Percentiles rank a stretch among this genome's conserved stretches.
These are phyloP conservation scores for Macaca fascicularis DNA, from an alignment of 2,113 vertebrate species.

Conservation along the genomic window DNA sequence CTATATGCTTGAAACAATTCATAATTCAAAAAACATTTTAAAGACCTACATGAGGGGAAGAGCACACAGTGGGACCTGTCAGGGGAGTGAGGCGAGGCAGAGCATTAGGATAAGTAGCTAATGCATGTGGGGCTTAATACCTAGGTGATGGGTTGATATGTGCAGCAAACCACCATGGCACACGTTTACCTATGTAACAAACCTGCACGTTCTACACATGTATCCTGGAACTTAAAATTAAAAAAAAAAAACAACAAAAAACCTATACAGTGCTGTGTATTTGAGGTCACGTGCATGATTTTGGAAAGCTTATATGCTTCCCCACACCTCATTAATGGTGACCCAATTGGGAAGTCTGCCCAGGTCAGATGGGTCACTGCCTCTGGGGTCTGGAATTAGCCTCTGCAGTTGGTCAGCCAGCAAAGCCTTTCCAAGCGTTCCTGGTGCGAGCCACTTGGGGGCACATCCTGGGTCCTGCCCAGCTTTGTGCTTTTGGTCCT, in stretches of 20 bases:
- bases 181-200: too few relatives aligned
- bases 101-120: too few relatives aligned
- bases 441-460: accelerated
- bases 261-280: accelerated
- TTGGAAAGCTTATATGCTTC: background rate
- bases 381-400: background rate
- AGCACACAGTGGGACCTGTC: too few relatives aligned
- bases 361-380: background rate
- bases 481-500: background rate
- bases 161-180: too few relatives aligned
- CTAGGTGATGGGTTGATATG: too few relatives aligned
- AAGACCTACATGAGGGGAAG: background rate
- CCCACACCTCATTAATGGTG: background rate
- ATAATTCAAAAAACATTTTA: background rate
- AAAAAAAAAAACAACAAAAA: too few relatives aligned
- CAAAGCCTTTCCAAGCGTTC: background rate
- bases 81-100: too few relatives aligned
- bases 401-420: background rate
- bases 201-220: too few relatives aligned
- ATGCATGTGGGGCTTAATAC: too few relatives aligned
- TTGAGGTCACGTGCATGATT: background rate
- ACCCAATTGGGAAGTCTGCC: background rate
- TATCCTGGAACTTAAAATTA: too few relatives aligned
- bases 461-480: accelerated
- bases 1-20: background rate